Evolutionary conservation across 1,140 invertebrate species (phyloP).

Genomic region (Drosophila sucinea): DNA sequence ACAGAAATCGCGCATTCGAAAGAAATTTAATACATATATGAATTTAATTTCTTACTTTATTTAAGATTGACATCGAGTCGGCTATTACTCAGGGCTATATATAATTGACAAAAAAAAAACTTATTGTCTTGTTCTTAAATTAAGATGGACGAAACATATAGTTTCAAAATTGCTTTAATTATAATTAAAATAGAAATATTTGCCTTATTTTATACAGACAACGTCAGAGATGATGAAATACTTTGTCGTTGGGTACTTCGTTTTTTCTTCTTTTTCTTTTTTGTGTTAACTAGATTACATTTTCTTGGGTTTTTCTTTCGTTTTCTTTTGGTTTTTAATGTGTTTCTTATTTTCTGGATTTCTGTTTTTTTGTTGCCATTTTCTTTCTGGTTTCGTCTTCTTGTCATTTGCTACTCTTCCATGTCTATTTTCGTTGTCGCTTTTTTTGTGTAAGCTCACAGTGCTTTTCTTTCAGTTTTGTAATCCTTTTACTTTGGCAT

Average conservation of each 20-base stretch:
- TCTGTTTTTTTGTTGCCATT: constrained; percentile 2
- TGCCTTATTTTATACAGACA: constrained; percentile 1
- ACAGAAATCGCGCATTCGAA: too few relatives aligned
- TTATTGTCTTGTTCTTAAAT: too few relatives aligned
- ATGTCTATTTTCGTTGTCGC: background rate
- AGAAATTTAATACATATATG: too few relatives aligned
- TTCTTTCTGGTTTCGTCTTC: constrained; percentile 1
- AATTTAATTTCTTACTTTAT: too few relatives aligned
- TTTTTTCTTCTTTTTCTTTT: background rate
- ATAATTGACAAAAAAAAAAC: too few relatives aligned
- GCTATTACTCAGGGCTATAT: too few relatives aligned
- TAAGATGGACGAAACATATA: too few relatives aligned
- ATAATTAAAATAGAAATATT: too few relatives aligned
- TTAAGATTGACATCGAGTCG: too few relatives aligned
- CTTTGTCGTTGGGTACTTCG: background rate
- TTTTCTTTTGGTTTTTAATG: background rate
- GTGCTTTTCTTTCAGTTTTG: constrained; percentile 11
- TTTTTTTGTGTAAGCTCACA: background rate
- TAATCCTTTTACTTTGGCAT: constrained; percentile 13
- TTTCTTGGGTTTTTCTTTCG: constrained; percentile 1
- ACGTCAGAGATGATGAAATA: background rate
- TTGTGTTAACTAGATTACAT: constrained; percentile 5
- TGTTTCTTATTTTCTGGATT: background rate
- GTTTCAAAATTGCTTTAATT: too few relatives aligned
- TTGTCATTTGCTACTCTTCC: constrained; percentile 1